phyloP scores from a whole-genome alignment of 1,140 invertebrate genomes.

The Plectrocnemia conspersa region DNA sequence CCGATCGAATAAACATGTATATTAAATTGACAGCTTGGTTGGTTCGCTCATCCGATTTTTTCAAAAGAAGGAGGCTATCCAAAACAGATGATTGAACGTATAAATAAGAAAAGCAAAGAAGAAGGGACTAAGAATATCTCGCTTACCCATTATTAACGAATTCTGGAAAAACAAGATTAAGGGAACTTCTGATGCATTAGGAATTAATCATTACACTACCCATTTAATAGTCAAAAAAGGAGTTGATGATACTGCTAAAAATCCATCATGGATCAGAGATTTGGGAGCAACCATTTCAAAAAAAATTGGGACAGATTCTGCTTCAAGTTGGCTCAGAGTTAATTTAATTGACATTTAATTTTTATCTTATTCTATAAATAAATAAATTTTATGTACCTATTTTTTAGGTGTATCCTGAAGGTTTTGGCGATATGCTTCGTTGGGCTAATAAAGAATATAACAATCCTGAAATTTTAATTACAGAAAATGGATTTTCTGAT shows the following conservation, averaged over 20 bases:
- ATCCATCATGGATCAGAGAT: slow-evolving; percentile 50
- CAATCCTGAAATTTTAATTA: slow-evolving; percentile 57
- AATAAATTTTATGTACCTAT: no score
- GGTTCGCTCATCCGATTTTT: slow-evolving; percentile 63
- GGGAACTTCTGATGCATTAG: slow-evolving; percentile 47
- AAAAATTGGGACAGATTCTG: slow-evolving; percentile 46
- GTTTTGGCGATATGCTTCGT: slow-evolving; percentile 55
- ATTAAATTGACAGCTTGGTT: slow-evolving; percentile 48
- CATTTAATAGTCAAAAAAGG: slow-evolving; percentile 45
- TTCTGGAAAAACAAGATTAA: slow-evolving; percentile 40
- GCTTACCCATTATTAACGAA: slow-evolving; percentile 50
- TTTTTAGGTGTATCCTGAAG: slow-evolving; percentile 52
- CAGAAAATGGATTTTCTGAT: slow-evolving; percentile 60
- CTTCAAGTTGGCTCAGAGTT: slow-evolving; percentile 50
- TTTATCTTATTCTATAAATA: no score
- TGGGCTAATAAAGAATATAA: slow-evolving; percentile 56
- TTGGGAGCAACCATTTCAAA: slow-evolving; percentile 45
- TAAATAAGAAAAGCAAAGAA: slow-evolving; percentile 52
- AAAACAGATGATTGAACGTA: slow-evolving; percentile 53
- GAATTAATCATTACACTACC: slow-evolving; percentile 49
- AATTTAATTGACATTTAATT: no score
- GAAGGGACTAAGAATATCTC: slow-evolving; percentile 53
- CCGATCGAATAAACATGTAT: not conserved
- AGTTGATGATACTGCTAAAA: slow-evolving; percentile 44
- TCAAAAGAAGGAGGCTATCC: slow-evolving; percentile 62